phyloP scores from a whole-genome alignment of 2,113 vertebrate genomes.

The Phylloscopus trochiloides region DNA sequence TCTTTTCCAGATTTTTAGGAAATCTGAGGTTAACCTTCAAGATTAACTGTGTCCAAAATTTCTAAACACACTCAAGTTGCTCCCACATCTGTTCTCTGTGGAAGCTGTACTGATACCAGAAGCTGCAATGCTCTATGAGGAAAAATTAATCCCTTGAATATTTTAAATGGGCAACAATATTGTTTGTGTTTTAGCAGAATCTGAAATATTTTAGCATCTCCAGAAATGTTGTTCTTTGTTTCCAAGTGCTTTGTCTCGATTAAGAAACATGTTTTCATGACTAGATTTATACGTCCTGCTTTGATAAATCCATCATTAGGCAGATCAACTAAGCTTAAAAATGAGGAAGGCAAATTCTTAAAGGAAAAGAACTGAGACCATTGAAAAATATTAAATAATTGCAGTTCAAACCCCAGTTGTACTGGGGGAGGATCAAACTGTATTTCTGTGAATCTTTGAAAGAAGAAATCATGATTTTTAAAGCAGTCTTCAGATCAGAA shows the following conservation, averaged over 20 bases:
- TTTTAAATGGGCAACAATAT: not conserved
- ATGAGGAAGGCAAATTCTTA: slow-evolving; percentile 5
- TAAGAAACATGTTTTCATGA: not conserved
- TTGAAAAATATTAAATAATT: not conserved
- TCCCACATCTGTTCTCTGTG: not conserved
- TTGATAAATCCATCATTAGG: slow-evolving; percentile 52
- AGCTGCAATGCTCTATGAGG: not conserved
- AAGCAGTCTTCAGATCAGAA: not conserved
- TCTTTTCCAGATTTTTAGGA: not conserved
- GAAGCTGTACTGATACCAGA: not conserved
- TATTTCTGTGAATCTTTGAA: not conserved
- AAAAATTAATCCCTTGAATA: not conserved
- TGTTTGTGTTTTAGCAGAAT: not conserved
- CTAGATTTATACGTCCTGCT: not conserved
- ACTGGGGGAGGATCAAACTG: not conserved
- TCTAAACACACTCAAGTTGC: not conserved
- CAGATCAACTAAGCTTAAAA: slow-evolving; percentile 43
- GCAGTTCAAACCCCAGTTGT: not conserved
- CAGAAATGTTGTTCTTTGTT: not conserved
- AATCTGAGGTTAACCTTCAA: not conserved
- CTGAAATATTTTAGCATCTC: not conserved
- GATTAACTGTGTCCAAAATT: not conserved
- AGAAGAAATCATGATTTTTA: not conserved
- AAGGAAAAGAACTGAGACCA: not conserved
- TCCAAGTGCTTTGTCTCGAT: not conserved